phyloP scores from a whole-genome alignment of 2,888 invertebrate genomes.

The Callyntrura guangdongensis region DNA sequence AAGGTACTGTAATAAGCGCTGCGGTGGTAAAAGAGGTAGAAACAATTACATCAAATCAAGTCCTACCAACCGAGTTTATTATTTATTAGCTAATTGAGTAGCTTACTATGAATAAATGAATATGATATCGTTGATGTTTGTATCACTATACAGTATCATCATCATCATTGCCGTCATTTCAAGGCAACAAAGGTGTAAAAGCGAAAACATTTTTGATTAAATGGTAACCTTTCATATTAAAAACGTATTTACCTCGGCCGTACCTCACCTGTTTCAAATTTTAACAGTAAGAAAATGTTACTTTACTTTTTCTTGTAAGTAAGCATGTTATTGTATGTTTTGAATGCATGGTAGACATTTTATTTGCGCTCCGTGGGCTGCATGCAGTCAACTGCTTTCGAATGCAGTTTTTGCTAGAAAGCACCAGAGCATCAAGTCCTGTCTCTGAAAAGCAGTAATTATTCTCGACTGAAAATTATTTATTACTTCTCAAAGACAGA shows the following conservation, averaged over 20 bases:
- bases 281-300: background rate
- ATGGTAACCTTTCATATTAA: background rate
- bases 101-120: constrained; percentile 62
- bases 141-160: constrained; percentile 35
- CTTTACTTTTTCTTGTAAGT: background rate
- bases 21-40: constrained; percentile 11
- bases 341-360: background rate
- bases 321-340: background rate
- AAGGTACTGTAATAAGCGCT: background rate
- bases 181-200: constrained; percentile 62
- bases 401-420: constrained; percentile 4
- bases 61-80: constrained; percentile 46
- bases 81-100: constrained; percentile 72
- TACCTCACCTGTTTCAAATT: background rate
- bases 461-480: constrained; percentile 77
- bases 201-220: constrained; percentile 59
- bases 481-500: constrained; percentile 76
- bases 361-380: no score
- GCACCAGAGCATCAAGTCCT: constrained; percentile 63
- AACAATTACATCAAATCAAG: constrained; percentile 54
- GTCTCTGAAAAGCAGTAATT: constrained; percentile 73
- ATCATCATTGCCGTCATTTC: constrained; percentile 51
- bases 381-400: no score
- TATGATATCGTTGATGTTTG: constrained; percentile 16
- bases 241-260: background rate